phyloP scores from a whole-genome alignment of 2,113 vertebrate species.

The Pogona vitticeps region DNA sequence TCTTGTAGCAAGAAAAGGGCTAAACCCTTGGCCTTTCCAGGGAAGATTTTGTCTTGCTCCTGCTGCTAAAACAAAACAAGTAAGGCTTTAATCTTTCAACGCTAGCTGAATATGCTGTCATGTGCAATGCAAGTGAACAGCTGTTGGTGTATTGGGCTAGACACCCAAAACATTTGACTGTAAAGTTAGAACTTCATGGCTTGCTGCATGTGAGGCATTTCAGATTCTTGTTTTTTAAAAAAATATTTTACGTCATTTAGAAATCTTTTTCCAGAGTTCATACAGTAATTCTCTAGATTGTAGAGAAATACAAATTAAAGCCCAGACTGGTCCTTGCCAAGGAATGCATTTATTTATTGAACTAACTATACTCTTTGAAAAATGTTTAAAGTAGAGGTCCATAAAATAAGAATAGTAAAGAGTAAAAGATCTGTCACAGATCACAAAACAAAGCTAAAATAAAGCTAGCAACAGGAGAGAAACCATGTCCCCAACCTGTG shows the following conservation, averaged over 20 bases:
- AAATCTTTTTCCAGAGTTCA: not conserved
- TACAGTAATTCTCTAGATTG: not conserved
- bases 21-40: not conserved
- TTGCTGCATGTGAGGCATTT: not conserved
- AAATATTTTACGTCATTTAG: not conserved
- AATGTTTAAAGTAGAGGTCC: not conserved
- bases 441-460: not conserved
- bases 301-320: not conserved
- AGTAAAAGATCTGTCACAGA: not conserved
- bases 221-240: not conserved
- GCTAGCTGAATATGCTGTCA: not conserved
- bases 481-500: not conserved
- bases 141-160: not conserved
- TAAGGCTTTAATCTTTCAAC: not conserved
- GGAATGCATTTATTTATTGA: not conserved
- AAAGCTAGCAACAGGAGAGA: not conserved
- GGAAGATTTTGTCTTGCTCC: not conserved
- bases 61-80: not conserved
- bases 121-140: not conserved
- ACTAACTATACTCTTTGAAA: not conserved
- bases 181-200: not conserved
- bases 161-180: not conserved
- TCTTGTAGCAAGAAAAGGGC: not conserved
- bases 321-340: not conserved
- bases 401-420: not conserved